A percentile compares a stretch with the other conserved stretches of the same genome.
These are phyloP conservation scores for Pseudochaenichthys georgianus DNA, from an alignment of 2,797 vertebrate species.

Conservation along the genomic window DNA sequence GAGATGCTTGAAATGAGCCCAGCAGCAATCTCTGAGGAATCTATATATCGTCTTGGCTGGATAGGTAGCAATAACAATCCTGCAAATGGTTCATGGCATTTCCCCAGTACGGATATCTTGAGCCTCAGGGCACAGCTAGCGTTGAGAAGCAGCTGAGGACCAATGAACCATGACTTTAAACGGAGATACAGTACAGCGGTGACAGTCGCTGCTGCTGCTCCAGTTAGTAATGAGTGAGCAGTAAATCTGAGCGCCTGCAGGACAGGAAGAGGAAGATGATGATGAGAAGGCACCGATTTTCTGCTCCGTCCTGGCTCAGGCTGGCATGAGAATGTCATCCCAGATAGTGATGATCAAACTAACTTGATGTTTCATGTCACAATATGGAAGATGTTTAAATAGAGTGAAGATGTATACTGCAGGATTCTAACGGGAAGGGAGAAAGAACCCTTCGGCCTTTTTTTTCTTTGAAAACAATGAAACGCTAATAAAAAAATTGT, in stretches of 20 bases:
- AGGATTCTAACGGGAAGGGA: neutral
- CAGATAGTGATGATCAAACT: neutral
- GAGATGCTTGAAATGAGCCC: neutral
- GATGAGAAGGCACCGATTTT: slow-evolving; percentile 8
- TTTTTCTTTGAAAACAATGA: too few species aligned
- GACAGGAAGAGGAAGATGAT: slow-evolving; percentile 25
- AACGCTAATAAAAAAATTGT: too few species aligned
- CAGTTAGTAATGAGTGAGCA: slow-evolving; percentile 32
- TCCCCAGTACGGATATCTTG: slow-evolving; percentile 18
- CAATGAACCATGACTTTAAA: slow-evolving; percentile 32
- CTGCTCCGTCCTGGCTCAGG: slow-evolving; percentile 1
- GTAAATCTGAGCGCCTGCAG: slow-evolving; percentile 17
- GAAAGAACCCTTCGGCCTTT: neutral
- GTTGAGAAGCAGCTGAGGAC: slow-evolving; percentile 39
- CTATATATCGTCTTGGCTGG: neutral
- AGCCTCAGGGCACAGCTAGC: slow-evolving; percentile 20
- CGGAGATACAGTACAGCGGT: slow-evolving; percentile 16
- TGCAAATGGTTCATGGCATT: slow-evolving; percentile 26
- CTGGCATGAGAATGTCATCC: neutral
- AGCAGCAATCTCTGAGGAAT: neutral
- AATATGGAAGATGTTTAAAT: neutral
- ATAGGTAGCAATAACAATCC: slow-evolving; percentile 11
- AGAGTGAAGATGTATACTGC: neutral
- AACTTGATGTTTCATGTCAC: neutral
- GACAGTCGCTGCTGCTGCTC: slow-evolving; percentile 33